phyloP scores from a whole-genome alignment of 2,797 vertebrate genomes.

The Clarias platycephalus region DNA sequence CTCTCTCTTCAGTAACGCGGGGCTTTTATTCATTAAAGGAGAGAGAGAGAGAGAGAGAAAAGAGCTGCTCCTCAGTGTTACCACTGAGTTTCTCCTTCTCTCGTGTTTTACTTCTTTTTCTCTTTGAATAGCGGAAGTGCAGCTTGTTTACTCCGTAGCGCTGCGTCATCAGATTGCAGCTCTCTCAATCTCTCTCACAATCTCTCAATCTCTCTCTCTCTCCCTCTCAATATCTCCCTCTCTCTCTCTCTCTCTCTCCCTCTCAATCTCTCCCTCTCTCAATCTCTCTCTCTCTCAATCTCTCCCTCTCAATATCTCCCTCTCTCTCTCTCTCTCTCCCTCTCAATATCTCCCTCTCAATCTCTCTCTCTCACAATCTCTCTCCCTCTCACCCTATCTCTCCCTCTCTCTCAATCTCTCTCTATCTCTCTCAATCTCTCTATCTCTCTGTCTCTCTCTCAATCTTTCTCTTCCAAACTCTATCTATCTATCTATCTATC shows the following conservation, averaged over 20 bases:
- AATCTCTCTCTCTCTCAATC: background rate
- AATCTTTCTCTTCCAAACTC: background rate
- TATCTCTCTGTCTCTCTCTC: too few species aligned
- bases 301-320: background rate
- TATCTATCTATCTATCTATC: background rate
- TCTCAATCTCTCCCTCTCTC: background rate
- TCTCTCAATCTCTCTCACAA: background rate
- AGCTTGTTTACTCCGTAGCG: conserved; percentile 66
- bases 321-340: background rate
- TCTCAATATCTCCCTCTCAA: background rate
- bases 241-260: background rate
- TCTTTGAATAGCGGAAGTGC: conserved; percentile 29
- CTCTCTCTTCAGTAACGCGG: background rate
- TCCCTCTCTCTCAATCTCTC: too few species aligned
- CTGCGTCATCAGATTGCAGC: conserved; percentile 69
- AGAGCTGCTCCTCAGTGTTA: background rate
- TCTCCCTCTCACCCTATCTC: too few species aligned
- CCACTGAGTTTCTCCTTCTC: background rate
- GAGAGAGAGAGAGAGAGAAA: too few species aligned
- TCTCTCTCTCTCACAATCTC: too few species aligned
- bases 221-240: background rate
- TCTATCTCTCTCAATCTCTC: too few species aligned
- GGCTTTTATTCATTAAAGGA: background rate
- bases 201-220: background rate
- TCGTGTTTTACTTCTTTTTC: background rate